Base-by-base conservation (phyloP, 2,888 invertebrate species). In the Rhogogaster chlorosoma region DNA sequence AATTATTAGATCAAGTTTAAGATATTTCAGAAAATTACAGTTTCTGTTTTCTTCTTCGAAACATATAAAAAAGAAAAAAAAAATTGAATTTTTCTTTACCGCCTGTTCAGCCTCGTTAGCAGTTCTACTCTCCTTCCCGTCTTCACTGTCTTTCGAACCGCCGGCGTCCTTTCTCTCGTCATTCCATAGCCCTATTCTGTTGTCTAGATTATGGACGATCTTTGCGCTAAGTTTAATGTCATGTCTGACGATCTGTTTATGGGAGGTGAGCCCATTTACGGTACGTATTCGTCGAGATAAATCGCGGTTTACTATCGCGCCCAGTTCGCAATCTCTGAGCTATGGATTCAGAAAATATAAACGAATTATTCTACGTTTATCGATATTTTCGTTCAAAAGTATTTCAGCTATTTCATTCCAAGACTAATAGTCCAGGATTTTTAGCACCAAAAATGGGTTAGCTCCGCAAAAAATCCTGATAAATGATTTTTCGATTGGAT, bases 241-340 rank as follows among this genome's bases (percentile, higher is more conserved):
- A 22, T 98, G 97, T 36, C 98, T 95, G 38, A 99, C 96, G 84
- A 99, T 97, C 87, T 96, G 96, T 88, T 98, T 97, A 92, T 99
- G 98, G 18, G 97, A 96, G 0, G 98, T 98, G 57, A 99, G 96
- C 45, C 98, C 99, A 91, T 98, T 98, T 0, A 98, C 97, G 0
- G 98, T 97, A 0, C 99, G 96, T 86, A 99, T 97, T 83, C 99
- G 96, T 18, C 99, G 96, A 90, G 98, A 98, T 87, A 99, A 94
- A 94, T 99, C 99, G 26, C 99, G 96, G 94, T 99, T 99, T 75
- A 99, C 98, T 88, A 99, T 98, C 9, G 99, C 98, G 26, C 98
- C 98, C 88, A 99, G 94, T 93, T 99, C 99, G 92, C 98, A 98
- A 91, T 99, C 99, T 87, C 97, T 96, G 87, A 97, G 94, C 98